These are phyloP conservation scores for Thinocorus orbignyianus DNA, from an alignment of 2,113 vertebrate genomes.

Conservation along the genomic window DNA sequence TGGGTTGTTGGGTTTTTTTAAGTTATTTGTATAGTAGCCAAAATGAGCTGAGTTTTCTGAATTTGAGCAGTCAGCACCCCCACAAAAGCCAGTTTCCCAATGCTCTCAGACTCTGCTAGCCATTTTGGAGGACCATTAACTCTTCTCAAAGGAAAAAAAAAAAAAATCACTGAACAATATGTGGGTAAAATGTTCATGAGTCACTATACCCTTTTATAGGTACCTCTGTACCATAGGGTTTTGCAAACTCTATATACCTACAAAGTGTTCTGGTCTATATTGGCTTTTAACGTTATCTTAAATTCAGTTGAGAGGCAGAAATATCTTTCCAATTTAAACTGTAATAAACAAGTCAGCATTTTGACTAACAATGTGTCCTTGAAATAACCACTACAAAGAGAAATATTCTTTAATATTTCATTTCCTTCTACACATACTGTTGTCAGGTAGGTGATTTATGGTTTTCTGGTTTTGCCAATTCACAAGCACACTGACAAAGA, in stretches of 20 bases:
- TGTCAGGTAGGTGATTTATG: background rate
- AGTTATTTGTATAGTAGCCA: background rate
- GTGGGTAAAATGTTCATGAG: background rate
- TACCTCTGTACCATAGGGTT: background rate
- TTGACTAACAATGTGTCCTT: background rate
- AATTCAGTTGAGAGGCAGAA: background rate
- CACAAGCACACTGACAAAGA: background rate
- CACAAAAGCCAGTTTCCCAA: background rate
- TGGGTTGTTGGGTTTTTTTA: too few relatives aligned
- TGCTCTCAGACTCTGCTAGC: background rate
- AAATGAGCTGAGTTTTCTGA: background rate
- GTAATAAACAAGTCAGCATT: background rate
- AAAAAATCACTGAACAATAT: background rate
- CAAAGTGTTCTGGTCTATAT: background rate
- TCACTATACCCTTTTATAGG: background rate
- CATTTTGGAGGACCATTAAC: background rate
- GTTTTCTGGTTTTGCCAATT: background rate
- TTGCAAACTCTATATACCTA: background rate
- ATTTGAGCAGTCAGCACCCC: background rate
- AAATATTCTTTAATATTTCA: slow-evolving; percentile 50
- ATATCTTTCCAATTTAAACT: background rate
- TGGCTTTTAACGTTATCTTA: background rate
- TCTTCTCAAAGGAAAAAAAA: background rate
- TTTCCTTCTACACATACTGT: background rate
- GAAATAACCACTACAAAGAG: background rate